These are phyloP conservation scores for Hemibagrus wyckioides DNA, from an alignment of 2,113 vertebrate species.

Conservation along the genomic window DNA sequence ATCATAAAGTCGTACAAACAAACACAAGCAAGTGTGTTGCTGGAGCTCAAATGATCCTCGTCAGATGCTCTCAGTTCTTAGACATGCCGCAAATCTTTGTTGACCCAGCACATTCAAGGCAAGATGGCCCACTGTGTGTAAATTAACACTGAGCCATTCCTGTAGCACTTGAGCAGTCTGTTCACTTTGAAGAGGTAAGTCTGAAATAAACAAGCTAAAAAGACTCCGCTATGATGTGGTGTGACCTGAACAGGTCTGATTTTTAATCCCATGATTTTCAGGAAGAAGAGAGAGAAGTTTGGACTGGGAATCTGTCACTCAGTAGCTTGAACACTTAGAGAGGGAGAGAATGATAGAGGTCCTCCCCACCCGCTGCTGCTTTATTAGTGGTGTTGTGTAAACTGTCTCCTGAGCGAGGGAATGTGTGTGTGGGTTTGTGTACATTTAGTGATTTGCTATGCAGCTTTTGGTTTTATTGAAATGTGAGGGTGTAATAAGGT, in stretches of 20 bases:
- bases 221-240: not conserved
- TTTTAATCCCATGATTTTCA: not conserved
- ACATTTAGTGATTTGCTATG: not conserved
- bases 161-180: not conserved
- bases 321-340: not conserved
- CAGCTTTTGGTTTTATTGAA: not conserved
- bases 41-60: not conserved
- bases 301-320: no score
- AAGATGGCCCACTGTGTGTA: not conserved
- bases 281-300: not conserved
- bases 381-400: slow-evolving; percentile 1
- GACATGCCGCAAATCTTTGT: not conserved
- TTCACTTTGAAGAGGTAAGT: not conserved
- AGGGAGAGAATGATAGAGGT: not conserved
- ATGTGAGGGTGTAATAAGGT: not conserved
- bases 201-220: not conserved
- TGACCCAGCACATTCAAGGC: not conserved
- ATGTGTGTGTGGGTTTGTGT: slow-evolving; percentile 27
- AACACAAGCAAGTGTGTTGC: not conserved
- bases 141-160: not conserved
- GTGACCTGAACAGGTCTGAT: not conserved
- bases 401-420: not conserved
- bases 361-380: not conserved
- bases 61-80: not conserved
- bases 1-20: not conserved